Evolutionary conservation across 2,888 invertebrate species (phyloP), one percentile per base, ranked within the genome.

Genomic region (Mallateleia sp.): DNA sequence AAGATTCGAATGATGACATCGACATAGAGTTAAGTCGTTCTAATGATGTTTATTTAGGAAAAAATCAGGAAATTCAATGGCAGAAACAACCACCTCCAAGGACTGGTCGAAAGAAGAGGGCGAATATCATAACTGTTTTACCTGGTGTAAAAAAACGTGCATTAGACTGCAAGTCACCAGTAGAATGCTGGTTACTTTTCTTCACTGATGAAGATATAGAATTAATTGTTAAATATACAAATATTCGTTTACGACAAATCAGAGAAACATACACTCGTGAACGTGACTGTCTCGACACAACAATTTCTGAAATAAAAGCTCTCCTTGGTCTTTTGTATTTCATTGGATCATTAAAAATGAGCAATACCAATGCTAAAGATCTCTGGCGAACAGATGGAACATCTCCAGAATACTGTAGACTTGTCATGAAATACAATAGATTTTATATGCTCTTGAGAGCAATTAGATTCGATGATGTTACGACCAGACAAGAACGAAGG

Each of bases 401-500:
- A n/a, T 72, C 64, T 9, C 62, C 77, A 52, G 58, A 60, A 28
- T 52, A 34, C 45, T 88, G 71, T 34, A 50, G 72, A 75, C 9
- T 50, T 5, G 64, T 79, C 0, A 84, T 87, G 84, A 9, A 38
- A 3, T 56, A 58, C 20, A 74, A 54, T 32, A 24, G 87, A 28
- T 87, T 87, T 69, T 54, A 50, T 47, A 0, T 54, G 14, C 56
- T 84, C 11, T 8, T 81, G 32, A 32, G 77, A 71, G 84, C 60
- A 0, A 14, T 84, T 1, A 47, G 71, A n/a, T 86, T 82, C 25
- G 86, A 86, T 42, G 78, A 86, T 24, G 9, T 66, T 20, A 66
- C n/a, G 7, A 75, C 75, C 7, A 34, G 62, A 25, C 2, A 20
- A 14, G 18, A 38, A 7, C 22, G 62, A 38, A 50, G 64, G 20